These are phyloP conservation scores for Hanleya hanleyi DNA, from an alignment of 2,888 invertebrate species.

Conservation along the genomic window DNA sequence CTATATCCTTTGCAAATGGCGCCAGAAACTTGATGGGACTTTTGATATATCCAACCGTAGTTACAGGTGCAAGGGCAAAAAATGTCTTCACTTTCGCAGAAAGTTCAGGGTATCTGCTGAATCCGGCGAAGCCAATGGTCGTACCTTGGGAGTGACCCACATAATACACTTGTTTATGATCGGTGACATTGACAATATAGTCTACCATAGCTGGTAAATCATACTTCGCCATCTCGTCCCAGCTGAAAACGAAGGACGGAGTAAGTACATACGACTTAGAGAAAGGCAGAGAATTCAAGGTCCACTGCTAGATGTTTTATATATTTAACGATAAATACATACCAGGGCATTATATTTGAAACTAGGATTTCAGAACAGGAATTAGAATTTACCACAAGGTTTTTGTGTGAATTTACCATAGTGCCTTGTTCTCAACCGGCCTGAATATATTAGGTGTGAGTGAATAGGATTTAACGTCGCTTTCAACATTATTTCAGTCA, in stretches of 20 bases:
- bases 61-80: slow-evolving; percentile 73
- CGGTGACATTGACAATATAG: slow-evolving; percentile 79
- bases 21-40: slow-evolving; percentile 58
- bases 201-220: slow-evolving; percentile 91
- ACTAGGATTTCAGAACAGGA: no score
- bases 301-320: no score
- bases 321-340: no score
- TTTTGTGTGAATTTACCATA: no score
- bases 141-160: slow-evolving; percentile 93
- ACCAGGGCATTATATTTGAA: no score
- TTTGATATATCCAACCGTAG: slow-evolving; percentile 56
- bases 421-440: no score
- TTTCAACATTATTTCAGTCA: no score
- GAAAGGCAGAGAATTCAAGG: no score
- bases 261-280: no score
- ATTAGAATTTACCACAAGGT: no score
- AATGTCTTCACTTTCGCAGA: slow-evolving; percentile 61
- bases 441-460: no score
- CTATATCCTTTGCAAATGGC: slow-evolving; percentile 46
- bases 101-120: slow-evolving; percentile 61
- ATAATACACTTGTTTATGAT: slow-evolving; percentile 80
- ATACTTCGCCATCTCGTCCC: slow-evolving; percentile 89
- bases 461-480: no score
- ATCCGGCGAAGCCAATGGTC: slow-evolving; percentile 69
- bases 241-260: slow-evolving; percentile 79